A percentile compares a stretch with the other conserved stretches of the same genome.
These are phyloP conservation scores for Actinostola sp. DNA, from an alignment of 92 coral and sea anemone species.

Conservation along the genomic window DNA sequence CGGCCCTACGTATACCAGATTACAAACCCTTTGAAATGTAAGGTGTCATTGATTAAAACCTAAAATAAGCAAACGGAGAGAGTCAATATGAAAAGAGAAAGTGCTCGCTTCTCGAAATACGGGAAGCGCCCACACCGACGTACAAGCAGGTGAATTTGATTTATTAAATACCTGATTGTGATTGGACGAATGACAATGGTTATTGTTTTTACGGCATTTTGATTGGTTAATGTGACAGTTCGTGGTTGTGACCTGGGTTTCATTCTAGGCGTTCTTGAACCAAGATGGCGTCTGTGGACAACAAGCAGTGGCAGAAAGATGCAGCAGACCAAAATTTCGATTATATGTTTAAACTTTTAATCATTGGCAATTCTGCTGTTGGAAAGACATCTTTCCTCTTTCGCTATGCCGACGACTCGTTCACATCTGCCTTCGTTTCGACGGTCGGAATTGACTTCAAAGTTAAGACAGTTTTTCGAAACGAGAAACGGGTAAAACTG, in stretches of 20 bases:
- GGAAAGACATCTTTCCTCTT: conserved; percentile 99
- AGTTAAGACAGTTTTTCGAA: conserved; percentile 98
- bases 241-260: conserved; percentile 76
- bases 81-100: not conserved
- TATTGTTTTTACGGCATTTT: conserved; percentile 43
- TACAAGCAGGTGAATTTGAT: conserved; percentile 82
- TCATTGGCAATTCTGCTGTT: conserved; percentile 97
- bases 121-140: conserved; percentile 47
- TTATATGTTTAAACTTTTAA: conserved; percentile 98
- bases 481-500: conserved; percentile 97
- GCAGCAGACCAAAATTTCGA: conserved; percentile 99
- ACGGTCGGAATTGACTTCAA: conserved; percentile 99
- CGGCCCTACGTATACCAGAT: not conserved
- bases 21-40: conserved; percentile 5
- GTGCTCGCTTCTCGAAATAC: conserved; percentile 13
- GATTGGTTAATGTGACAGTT: conserved; percentile 59
- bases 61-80: not conserved
- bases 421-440: conserved; percentile 97
- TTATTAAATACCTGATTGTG: conserved; percentile 21
- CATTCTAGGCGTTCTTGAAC: conserved; percentile 70
- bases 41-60: conserved; percentile 6
- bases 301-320: conserved; percentile 98
- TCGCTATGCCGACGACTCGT: conserved; percentile 99
- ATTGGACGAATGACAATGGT: conserved; percentile 59
- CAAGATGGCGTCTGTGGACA: conserved; percentile 99